Evolutionary conservation across 2,888 invertebrate species (phyloP).

Genomic region (Stratiomys singularior): DNA sequence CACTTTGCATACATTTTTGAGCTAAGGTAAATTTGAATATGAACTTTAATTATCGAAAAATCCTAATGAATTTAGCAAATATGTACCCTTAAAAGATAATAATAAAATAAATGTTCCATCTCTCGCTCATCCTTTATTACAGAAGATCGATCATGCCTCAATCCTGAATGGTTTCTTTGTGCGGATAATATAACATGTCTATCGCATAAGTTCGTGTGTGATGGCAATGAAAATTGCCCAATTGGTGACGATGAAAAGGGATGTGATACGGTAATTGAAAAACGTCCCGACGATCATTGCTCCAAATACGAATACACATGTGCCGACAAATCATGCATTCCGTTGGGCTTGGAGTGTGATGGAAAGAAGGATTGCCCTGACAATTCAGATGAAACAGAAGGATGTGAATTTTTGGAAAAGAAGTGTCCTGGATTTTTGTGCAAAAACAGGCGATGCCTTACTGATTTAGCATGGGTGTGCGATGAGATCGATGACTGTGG

Average conservation of each 20-base stretch:
- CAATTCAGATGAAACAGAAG: constrained; percentile 72
- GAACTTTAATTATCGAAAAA: too few species aligned
- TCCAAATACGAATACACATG: constrained; percentile 61
- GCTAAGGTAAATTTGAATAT: too few species aligned
- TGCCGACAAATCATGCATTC: constrained; percentile 71
- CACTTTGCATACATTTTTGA: too few species aligned
- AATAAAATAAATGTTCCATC: too few species aligned
- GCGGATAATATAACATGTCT: constrained; percentile 72
- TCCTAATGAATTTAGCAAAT: too few species aligned
- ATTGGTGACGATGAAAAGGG: constrained; percentile 73
- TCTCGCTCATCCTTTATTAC: too few species aligned
- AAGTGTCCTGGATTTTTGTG: constrained; percentile 74
- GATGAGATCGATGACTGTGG: constrained; percentile 70
- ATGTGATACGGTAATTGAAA: constrained; percentile 54
- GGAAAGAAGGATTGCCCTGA: constrained; percentile 78
- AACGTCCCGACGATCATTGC: constrained; percentile 53
- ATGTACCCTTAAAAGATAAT: too few species aligned
- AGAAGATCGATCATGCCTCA: constrained; percentile 60
- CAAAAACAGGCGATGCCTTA: constrained; percentile 68
- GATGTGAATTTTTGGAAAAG: constrained; percentile 62
- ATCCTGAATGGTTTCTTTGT: constrained; percentile 63
- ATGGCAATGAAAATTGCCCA: constrained; percentile 73
- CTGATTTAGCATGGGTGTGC: constrained; percentile 67
- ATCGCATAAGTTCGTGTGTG: constrained; percentile 76
- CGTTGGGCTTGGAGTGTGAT: constrained; percentile 76